Evolutionary conservation across 2,888 invertebrate species (phyloP), one percentile per base, ranked within the genome.

Genomic region (Neoaliturus tenellus): DNA sequence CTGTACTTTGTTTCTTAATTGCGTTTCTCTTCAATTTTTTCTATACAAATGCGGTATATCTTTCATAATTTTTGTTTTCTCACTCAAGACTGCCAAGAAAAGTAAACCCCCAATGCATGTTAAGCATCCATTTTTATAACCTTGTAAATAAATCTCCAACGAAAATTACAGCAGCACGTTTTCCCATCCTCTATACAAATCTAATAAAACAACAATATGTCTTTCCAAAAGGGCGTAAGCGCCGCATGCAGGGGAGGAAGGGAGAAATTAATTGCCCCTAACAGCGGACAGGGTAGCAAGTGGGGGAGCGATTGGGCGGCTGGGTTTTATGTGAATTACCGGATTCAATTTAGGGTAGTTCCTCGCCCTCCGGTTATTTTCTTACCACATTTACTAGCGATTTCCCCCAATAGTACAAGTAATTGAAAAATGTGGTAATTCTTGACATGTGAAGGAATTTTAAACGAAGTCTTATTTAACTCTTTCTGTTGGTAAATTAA

Each of bases 301-400:
- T 4, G 69, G 3, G 23, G 17, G 58, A 25, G 58, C 23, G 28
- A 58, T 23, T 33, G 28, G 67, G 31, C 67, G 67, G 67, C 67
- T 33, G 71, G 67, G 67, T 67, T 67, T 71, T 71, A 39, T 39
- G 71, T 71, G 39, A 31, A 39, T 39, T 71, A 33, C 39, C 35
- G 71, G 39, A 71, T 39, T 71, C 71, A 71, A 71, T 71, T 71
- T 71, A 41, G 71, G 71, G 71, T 20, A 39, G 67, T 35, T 35
- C 31, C 67, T 67, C 67, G 35, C 67, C 67, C 67, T 31, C 67
- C 3, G 51, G 20, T 51, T 51, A 51, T 20, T 51, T 51, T 23
- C 20, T 51, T 23, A 51, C 23, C 51, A 23, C 51, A 51, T 51
- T 51, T 51, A 23, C 44, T 6, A 10, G 44, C 17, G n/a, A n/a